phyloP scores from a whole-genome alignment of 2,888 invertebrate species.

The Agrochola lota region DNA sequence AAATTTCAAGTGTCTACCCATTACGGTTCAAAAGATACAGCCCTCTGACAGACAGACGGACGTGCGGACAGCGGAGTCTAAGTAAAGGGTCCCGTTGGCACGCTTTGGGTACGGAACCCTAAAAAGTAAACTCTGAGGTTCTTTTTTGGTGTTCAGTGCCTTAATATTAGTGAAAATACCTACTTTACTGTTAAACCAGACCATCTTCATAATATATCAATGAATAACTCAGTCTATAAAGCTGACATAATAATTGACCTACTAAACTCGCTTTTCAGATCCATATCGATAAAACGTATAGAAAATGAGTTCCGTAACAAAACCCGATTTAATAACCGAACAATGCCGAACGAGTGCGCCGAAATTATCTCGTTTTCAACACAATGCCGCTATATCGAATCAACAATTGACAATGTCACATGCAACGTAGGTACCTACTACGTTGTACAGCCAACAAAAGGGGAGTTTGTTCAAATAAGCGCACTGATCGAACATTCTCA shows the following conservation, averaged over 20 bases:
- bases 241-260: slow-evolving; percentile 31
- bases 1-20: not conserved
- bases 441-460: slow-evolving; percentile 46
- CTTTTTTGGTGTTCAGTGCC: not conserved
- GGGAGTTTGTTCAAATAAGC: slow-evolving; percentile 60
- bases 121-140: not conserved
- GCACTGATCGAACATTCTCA: slow-evolving; percentile 63
- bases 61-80: too few relatives aligned
- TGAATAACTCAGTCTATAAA: not conserved
- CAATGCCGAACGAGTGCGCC: slow-evolving; percentile 69
- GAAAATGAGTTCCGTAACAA: slow-evolving; percentile 55
- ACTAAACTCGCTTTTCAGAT: slow-evolving; percentile 46
- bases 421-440: slow-evolving; percentile 63
- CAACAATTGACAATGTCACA: slow-evolving; percentile 76
- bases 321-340: slow-evolving; percentile 59
- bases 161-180: not conserved
- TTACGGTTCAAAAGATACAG: too few relatives aligned
- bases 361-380: slow-evolving; percentile 77
- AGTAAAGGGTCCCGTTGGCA: not conserved
- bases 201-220: not conserved
- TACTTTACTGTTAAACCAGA: not conserved
- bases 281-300: slow-evolving; percentile 38
- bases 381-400: slow-evolving; percentile 75
- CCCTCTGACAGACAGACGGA: not conserved
- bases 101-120: not conserved